Evolutionary conservation across 1,140 invertebrate genomes (phyloP).

Genomic region (Onthophagus taurus): DNA sequence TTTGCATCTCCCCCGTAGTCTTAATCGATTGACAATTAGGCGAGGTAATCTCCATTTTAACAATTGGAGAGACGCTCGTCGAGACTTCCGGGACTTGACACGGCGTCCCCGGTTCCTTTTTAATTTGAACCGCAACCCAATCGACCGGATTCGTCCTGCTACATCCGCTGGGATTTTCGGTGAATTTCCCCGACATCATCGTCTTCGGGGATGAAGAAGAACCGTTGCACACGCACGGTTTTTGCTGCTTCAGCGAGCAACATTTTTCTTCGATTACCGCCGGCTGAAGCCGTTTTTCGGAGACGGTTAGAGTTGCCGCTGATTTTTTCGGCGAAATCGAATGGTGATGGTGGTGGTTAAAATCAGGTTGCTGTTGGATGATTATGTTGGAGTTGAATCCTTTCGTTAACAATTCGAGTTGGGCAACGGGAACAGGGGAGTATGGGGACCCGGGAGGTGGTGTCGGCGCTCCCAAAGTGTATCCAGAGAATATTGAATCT

Average conservation of each 20-base stretch:
- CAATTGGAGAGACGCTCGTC: slow-evolving; percentile 46
- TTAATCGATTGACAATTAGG: slow-evolving; percentile 34
- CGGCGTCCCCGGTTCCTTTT: slow-evolving; percentile 47
- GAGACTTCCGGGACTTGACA: slow-evolving; percentile 58
- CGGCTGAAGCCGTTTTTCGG: slow-evolving; percentile 6
- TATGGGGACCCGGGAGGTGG: slow-evolving; percentile 59
- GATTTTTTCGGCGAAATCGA: slow-evolving; percentile 29
- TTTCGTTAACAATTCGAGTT: slow-evolving; percentile 51
- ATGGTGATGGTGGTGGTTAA: slow-evolving; percentile 28
- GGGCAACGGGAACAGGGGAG: slow-evolving; percentile 51
- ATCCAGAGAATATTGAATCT: slow-evolving; percentile 55
- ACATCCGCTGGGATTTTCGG: slow-evolving; percentile 31
- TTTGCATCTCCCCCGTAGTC: slow-evolving; percentile 13
- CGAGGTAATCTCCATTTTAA: slow-evolving; percentile 43
- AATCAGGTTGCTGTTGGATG: slow-evolving; percentile 27
- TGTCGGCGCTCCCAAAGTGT: slow-evolving; percentile 55
- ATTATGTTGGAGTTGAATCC: slow-evolving; percentile 34
- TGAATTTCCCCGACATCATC: slow-evolving; percentile 14
- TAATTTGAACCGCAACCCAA: slow-evolving; percentile 44
- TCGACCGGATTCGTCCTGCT: slow-evolving; percentile 48
- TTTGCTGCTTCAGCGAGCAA: slow-evolving; percentile 27
- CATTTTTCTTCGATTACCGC: slow-evolving; percentile 33
- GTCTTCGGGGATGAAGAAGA: slow-evolving; percentile 14
- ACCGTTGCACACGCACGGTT: slow-evolving; percentile 24
- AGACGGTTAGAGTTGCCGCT: no score